Conservation (phyloP, 2,113 vertebrate species). For the Petaurus breviceps region DNA sequence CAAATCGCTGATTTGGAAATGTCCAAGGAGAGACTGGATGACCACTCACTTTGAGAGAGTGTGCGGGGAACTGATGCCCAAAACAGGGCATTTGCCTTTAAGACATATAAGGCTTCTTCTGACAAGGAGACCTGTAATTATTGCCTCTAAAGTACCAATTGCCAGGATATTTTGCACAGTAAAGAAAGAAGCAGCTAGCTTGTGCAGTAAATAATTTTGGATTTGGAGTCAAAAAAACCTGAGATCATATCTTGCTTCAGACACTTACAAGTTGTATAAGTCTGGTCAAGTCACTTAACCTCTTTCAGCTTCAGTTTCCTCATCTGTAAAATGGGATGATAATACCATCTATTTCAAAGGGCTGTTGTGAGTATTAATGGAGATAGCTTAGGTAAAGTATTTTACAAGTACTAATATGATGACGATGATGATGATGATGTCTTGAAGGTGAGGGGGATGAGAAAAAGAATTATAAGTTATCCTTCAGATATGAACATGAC, state of each 20-base stretch:
- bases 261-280: not conserved
- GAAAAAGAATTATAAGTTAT: not conserved
- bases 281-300: not conserved
- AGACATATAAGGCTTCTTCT: not conserved
- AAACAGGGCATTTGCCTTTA: not conserved
- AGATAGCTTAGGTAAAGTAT: too few relatives aligned
- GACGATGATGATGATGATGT: too few relatives aligned
- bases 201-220: not conserved
- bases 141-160: not conserved
- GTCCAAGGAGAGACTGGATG: not conserved
- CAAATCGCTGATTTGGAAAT: not conserved
- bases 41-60: not conserved
- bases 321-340: not conserved
- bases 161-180: not conserved
- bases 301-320: not conserved
- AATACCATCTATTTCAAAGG: not conserved
- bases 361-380: not conserved
- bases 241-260: not conserved
- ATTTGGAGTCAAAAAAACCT: not conserved
- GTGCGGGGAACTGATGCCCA: not conserved
- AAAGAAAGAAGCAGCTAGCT: not conserved
- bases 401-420: too few relatives aligned
- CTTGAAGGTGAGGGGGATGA: fast-evolving
- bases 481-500: not conserved
- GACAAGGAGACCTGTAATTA: not conserved